Evolutionary conservation across 2,888 invertebrate genomes (phyloP), one percentile per base, ranked within the genome.

Genomic region (Opisthograptis luteolata): DNA sequence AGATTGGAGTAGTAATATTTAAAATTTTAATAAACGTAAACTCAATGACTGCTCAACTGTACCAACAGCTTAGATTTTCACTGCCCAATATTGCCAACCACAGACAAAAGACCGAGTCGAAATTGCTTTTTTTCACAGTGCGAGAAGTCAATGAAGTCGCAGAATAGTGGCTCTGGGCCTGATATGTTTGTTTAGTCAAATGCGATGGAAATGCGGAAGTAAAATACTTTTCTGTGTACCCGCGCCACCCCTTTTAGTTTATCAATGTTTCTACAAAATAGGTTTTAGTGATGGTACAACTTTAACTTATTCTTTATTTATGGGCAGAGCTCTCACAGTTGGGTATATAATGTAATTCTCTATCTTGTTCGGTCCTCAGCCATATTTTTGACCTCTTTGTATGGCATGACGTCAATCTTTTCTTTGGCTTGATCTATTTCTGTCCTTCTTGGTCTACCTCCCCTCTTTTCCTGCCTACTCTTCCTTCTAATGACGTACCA

Each of bases 171-270:
- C 63, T 68, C 59, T 60, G 61, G 50, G 70, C 63, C 76, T 81
- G 82, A 86, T 85, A 84, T 84, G 85, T 88, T 89, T 87, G 84
- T 71, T 76, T 87, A 89, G 88, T 87, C 88, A 88, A 89, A 89
- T 88, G 84, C 84, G 79, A 89, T 87, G 87, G 87, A 83, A 86
- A 84, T 83, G 73, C 69, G 76, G 71, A 68, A 76, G 68, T 65
- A 70, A 71, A 68, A 66, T 65, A 61, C 71, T 37, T 43, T 34
- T 73, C 58, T 66, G n/a, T 24, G 9, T 8, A 54, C 64, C 60
- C 9, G 34, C 15, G 25, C 40, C 20, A 40, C 34, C 3, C 35
- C 73, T 81, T 76, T 77, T 69, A 74, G 76, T 77, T 78, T 75
- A 73, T 73, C 66, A 58, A 70, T 31, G 36, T 64, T 71, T 71